Base-by-base conservation (phyloP, 2,888 invertebrate species). In the Drosophila stalkeri region DNA sequence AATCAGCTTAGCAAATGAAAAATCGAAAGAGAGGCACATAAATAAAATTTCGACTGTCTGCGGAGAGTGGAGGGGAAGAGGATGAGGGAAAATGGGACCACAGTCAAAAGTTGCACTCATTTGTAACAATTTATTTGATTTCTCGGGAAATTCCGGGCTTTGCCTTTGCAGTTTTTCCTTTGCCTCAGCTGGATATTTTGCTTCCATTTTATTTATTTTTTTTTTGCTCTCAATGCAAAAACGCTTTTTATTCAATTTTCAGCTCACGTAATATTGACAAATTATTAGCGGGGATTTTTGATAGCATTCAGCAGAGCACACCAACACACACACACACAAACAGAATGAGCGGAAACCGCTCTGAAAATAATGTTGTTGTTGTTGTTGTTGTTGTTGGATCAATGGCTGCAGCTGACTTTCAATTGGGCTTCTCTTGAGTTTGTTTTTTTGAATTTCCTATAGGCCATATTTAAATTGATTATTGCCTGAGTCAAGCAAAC, bases 181-280 rank as follows among this genome's bases (percentile, higher is more conserved):
- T 59, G 33, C 31, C 31, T 43, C 46, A 27, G 43, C 31, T 60
- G 31, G 33, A 57, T 55, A 31, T 55, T 31, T 27, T 5, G 54
- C 37, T 16, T 18, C 20, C 27, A 27, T 35, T 56, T 9, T 7
- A 52, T 56, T 60, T 57, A 11, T 9, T 35, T 46, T 47, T 41
- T 65, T 65, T 61, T 59, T 55, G 41, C n/a, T 67, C 52, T 75
- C 82, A 75, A 85, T 89, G 86, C 80, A 85, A 89, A 87, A 89
- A 70, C 79, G 86, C 72, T 86, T 86, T 88, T 87, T 86, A 88
- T 91, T 91, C 80, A 83, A 87, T 90, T 91, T 90, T 91, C 92
- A 82, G 83, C 85, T 91, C 91, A 91, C 91, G 91, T 91, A 86
- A 85, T 91, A 91, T 91, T 91, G 91, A 91, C 91, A 92, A 91